Evolutionary conservation across 2,888 invertebrate genomes (phyloP), one percentile per base, ranked within the genome.

Genomic region (Atrina japonica): DNA sequence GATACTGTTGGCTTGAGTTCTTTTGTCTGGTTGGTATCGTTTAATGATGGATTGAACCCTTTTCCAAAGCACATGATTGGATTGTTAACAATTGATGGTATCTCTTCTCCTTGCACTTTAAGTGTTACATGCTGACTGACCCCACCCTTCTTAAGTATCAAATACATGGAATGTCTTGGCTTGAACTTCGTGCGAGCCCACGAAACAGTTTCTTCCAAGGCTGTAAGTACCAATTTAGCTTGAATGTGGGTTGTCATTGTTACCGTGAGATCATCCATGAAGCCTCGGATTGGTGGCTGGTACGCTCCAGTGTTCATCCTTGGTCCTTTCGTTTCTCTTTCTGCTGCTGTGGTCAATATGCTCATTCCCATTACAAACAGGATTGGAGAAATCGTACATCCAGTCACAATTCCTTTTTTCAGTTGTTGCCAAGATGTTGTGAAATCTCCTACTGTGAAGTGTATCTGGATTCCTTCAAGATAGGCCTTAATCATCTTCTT

Each of bases 241-340:
- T 56, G 56, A 14, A 56, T 56, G 14, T 56, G 53, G 27, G 55
- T 41, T 6, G 30, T 29, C 18, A 60, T 68, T 23, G 61, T 68
- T 5, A 61, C n/a, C 29, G 61, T 59, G 2, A 50, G 23, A 25
- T 66, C 66, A 56, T 56, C 56, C 56, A 56, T 56, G 35, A 56
- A 27, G 23, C 60, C 47, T 53, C 53, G 23, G 18, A 11, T 53
- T 14, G 53, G 53, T 25, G 25, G 30, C 11, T 53, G 53, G 2
- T 2, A 16, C 9, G 11, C 5, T 2, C 16, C 27, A 27, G 27
- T 29, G 11, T 11, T 11, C 18, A 18, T 53, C 30, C 6, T 25
- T 25, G 53, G 53, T 11, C 30, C 53, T 53, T 14, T 53, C 7
- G 47, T 47, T 6, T 53, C 27, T 27, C 53, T 53, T 27, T 53